phyloP scores from a whole-genome alignment of 2,888 invertebrate species.

The Blera fallax region DNA sequence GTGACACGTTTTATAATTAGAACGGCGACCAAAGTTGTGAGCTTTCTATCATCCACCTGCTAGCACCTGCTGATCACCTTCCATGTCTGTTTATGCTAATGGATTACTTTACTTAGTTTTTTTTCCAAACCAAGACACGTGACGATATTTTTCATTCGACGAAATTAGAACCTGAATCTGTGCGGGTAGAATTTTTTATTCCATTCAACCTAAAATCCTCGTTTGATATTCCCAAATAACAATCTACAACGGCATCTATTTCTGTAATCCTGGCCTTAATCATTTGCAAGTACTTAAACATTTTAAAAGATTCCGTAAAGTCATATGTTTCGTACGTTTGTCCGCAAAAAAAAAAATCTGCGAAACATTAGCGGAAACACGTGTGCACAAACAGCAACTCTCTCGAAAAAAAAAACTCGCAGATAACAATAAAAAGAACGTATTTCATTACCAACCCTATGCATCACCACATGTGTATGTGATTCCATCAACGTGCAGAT shows the following conservation, averaged over 20 bases:
- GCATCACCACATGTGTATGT: neutral
- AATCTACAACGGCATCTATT: neutral
- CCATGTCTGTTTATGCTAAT: neutral
- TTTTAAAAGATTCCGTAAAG: too few species aligned
- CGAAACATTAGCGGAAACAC: constrained; percentile 1
- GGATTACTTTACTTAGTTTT: neutral
- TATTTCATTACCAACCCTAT: neutral
- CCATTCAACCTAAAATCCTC: neutral
- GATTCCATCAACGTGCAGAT: constrained; percentile 20
- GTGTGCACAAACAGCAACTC: constrained; percentile 17
- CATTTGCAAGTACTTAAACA: neutral
- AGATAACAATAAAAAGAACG: neutral
- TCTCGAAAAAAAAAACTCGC: neutral
- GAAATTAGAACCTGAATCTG: too few species aligned
- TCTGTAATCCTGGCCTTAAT: neutral
- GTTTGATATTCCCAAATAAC: neutral
- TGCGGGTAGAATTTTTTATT: too few species aligned
- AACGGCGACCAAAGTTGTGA: too few species aligned
- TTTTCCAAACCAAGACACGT: neutral
- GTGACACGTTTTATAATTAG: too few species aligned
- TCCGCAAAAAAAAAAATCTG: too few species aligned
- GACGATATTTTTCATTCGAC: neutral
- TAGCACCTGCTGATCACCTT: neutral
- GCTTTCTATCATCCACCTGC: neutral
- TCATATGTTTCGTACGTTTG: too few species aligned